phyloP scores from a whole-genome alignment of 2,888 invertebrate genomes.

The Hemithea aestivaria region DNA sequence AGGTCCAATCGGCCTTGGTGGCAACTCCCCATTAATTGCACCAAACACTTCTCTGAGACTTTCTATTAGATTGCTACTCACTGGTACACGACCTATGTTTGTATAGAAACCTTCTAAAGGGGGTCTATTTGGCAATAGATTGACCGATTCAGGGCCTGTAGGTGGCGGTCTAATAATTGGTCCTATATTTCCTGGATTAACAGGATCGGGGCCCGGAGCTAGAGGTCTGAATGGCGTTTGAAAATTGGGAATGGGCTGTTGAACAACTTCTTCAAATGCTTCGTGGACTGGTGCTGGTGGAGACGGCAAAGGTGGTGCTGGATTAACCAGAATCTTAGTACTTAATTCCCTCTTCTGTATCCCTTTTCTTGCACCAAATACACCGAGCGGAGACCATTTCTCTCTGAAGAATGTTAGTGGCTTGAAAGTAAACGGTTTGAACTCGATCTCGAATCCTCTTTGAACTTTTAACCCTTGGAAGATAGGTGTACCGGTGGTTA shows the following conservation, averaged over 20 bases:
- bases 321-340: constrained; percentile 6
- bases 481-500: constrained; percentile 19
- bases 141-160: not conserved
- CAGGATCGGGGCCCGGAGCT: constrained; percentile 12
- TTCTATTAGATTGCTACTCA: constrained; percentile 5
- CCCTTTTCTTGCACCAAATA: constrained; percentile 30
- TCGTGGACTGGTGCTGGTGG: constrained; percentile 35
- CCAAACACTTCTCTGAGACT: not conserved
- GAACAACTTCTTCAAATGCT: constrained; percentile 22
- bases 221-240: constrained; percentile 12
- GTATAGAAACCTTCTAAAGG: constrained; percentile 11
- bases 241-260: constrained; percentile 3
- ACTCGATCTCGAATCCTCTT: constrained; percentile 13
- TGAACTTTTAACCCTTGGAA: constrained; percentile 30
- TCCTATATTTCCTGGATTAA: constrained; percentile 6
- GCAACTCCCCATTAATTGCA: constrained; percentile 17
- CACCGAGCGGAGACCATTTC: constrained; percentile 50
- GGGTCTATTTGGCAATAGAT: too few relatives aligned
- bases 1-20: constrained; percentile 9
- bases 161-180: too few relatives aligned
- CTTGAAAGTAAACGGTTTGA: constrained; percentile 34
- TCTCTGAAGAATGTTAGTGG: constrained; percentile 46
- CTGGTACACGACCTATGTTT: not conserved
- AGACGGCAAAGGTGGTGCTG: constrained; percentile 4
- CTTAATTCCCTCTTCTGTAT: constrained; percentile 29